Conservation (phyloP, 2,888 invertebrate species). For the Andricus quercusramuli region DNA sequence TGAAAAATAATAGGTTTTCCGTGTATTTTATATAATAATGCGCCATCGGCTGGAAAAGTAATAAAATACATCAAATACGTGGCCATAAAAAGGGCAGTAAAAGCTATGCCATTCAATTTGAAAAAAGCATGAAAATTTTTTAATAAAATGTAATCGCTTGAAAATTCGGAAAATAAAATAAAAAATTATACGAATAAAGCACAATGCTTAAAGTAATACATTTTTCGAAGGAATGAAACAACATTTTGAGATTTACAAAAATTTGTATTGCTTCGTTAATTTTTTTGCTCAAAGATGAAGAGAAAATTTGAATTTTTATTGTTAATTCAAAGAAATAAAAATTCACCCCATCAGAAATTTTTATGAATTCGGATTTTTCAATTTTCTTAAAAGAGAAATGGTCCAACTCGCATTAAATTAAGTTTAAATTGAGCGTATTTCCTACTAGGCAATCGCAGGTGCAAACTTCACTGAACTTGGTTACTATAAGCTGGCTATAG, state of each 20-base stretch:
- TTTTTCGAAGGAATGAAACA: too few species aligned
- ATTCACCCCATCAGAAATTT: too few species aligned
- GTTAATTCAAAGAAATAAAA: too few species aligned
- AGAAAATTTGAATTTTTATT: too few species aligned
- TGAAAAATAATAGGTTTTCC: too few species aligned
- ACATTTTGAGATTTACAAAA: too few species aligned
- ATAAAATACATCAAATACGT: not conserved
- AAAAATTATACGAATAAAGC: too few species aligned
- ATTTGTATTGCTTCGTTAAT: too few species aligned
- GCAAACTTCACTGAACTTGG: constrained; percentile 24
- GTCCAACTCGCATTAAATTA: not conserved
- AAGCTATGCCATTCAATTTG: not conserved
- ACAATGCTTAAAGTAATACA: too few species aligned
- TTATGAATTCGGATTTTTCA: not conserved
- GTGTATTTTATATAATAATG: not conserved
- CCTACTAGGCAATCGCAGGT: constrained; percentile 1
- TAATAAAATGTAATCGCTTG: not conserved
- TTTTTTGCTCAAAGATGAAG: too few species aligned
- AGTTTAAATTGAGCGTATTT: constrained; percentile 18
- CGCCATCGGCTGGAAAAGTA: not conserved
- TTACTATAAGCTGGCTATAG: constrained; percentile 13
- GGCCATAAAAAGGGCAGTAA: not conserved
- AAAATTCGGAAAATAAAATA: too few species aligned
- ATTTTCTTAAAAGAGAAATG: constrained; percentile 6
- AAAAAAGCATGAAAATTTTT: not conserved